Conservation (phyloP, 1,140 invertebrate genomes). For the Drosophila bocqueti region DNA sequence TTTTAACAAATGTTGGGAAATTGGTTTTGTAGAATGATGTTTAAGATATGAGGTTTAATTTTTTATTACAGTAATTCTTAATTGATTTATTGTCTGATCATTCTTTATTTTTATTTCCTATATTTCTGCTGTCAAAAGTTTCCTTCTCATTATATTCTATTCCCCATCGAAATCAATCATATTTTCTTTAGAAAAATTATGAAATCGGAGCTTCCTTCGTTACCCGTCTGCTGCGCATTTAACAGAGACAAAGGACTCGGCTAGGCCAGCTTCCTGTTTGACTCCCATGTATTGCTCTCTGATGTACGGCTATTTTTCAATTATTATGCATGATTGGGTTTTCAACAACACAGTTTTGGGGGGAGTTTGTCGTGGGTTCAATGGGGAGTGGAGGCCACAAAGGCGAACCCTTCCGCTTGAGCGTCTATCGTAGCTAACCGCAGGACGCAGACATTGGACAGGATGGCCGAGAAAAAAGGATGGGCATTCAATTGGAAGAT, state of each 20-base stretch:
- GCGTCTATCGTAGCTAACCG: constrained; percentile 75
- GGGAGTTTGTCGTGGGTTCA: neutral
- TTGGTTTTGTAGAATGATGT: neutral
- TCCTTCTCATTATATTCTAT: constrained; percentile 3
- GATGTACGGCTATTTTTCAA: constrained; percentile 73
- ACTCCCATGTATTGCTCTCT: constrained; percentile 7
- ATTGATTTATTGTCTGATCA: neutral
- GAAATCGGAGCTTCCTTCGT: constrained; percentile 57
- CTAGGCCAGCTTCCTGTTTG: constrained; percentile 56
- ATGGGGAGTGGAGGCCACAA: constrained; percentile 34
- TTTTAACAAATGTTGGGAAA: constrained; percentile 14
- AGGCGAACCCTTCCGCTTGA: constrained; percentile 75
- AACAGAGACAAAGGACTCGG: constrained; percentile 38
- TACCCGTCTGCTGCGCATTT: constrained; percentile 47
- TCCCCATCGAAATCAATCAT: constrained; percentile 51
- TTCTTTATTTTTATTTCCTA: neutral
- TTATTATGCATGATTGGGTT: constrained; percentile 83
- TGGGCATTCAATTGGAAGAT: constrained; percentile 83
- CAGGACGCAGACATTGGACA: constrained; percentile 58
- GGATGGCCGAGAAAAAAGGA: constrained; percentile 23
- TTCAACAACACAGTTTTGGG: constrained; percentile 32
- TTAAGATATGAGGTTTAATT: too few relatives aligned
- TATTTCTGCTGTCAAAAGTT: constrained; percentile 41
- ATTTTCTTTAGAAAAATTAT: constrained; percentile 61
- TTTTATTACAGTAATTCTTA: neutral